Evolutionary conservation across 2,113 vertebrate species (phyloP), one percentile per base, ranked within the genome.

Genomic region (Rallus limicola): DNA sequence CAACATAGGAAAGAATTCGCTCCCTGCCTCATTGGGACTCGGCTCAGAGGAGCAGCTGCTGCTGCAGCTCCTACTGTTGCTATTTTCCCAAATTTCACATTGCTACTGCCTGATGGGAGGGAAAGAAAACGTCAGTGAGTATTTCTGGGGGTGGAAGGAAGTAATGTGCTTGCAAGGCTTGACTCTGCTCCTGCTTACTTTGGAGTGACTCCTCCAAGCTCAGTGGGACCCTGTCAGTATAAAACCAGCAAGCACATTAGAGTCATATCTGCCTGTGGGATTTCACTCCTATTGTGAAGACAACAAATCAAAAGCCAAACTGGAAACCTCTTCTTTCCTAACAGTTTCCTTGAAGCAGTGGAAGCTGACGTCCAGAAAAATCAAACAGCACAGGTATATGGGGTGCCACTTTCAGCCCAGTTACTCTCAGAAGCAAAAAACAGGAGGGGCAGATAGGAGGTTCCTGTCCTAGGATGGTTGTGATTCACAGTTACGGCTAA

Each of bases 121-220:
- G 53, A 58, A 90, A 88, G 90, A 84, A 63, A 81, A 85, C 82
- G 86, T 82, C 82, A 50, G 24, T 7, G 62, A 78, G 62, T 58
- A 72, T 95, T 92, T 94, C 88, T 90, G 95, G 72, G 86, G 92
- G 80, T 81, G 90, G 90, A 96, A 96, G 94, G 90, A 96, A 96
- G 87, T 83, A 79, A 90, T 94, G 85, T 6, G 79, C 94, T 63
- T 23, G 40, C 74, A 82, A 64, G 40, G 62, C 83, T 86, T 53
- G 34, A 81, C 44, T 81, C 80, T 46, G 63, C 56, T 86, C 72
- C 76, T 68, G 58, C 65, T 77, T n/a, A 44, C 52, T 89, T 75
- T 80, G 85, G 85, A 94, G 78, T 2, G 36, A 74, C 71, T 90
- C 75, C 71, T 86, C 56, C 34, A 46, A 91, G 72, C 52, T 90